phyloP scores from a whole-genome alignment of 2,797 vertebrate species.

The Tenualosa ilisha region DNA sequence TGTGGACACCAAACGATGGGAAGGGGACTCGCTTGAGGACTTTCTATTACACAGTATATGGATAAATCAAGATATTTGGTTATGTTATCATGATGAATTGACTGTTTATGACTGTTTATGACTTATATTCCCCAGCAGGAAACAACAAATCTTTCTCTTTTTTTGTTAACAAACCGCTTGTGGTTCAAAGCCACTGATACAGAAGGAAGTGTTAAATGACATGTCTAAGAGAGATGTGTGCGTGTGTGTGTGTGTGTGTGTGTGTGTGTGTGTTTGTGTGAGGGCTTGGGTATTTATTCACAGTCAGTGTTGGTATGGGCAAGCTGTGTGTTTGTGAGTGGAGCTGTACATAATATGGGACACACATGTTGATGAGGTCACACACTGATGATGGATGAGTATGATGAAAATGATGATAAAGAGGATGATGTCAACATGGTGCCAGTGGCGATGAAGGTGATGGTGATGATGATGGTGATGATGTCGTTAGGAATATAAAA shows the following conservation, averaged over 20 bases:
- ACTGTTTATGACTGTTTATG: background rate
- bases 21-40: background rate
- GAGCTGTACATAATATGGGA: background rate
- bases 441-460: background rate
- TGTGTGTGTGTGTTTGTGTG: background rate
- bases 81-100: background rate
- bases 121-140: conserved; percentile 14
- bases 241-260: conserved; percentile 4
- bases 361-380: background rate
- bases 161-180: conserved; percentile 48
- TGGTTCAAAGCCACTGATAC: conserved; percentile 48
- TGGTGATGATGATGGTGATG: background rate
- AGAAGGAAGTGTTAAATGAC: conserved; percentile 47
- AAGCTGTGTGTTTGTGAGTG: conserved; percentile 43
- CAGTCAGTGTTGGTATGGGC: background rate
- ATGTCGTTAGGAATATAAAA: background rate
- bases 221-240: background rate
- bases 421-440: background rate
- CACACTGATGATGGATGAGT: background rate
- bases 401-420: background rate
- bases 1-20: background rate
- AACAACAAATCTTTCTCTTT: conserved; percentile 27
- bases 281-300: background rate
- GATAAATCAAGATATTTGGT: background rate
- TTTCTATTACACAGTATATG: background rate